These are phyloP conservation scores for Thamnaconus septentrionalis DNA, from an alignment of 2,113 vertebrate species.

Conservation along the genomic window DNA sequence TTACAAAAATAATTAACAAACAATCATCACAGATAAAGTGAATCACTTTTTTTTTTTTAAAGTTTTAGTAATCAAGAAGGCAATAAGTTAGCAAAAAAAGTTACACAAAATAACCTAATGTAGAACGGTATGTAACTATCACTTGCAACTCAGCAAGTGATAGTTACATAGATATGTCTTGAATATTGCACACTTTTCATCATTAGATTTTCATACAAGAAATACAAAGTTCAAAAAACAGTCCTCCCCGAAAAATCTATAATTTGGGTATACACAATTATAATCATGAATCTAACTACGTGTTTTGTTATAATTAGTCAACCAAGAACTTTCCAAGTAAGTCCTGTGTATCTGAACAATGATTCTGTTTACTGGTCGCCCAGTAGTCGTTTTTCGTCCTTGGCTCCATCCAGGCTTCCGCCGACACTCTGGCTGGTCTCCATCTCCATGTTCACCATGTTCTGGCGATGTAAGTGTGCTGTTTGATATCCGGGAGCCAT, in stretches of 20 bases:
- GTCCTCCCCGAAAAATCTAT: background rate
- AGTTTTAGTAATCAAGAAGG: slow-evolving; percentile 10
- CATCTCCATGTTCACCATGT: slow-evolving; percentile 67
- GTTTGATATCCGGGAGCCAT: slow-evolving; percentile 10
- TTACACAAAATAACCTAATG: too few species aligned
- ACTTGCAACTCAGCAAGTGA: background rate
- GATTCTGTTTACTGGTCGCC: background rate
- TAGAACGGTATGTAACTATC: background rate
- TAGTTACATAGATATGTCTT: slow-evolving; percentile 42
- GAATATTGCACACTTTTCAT: slow-evolving; percentile 39
- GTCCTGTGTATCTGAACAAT: too few species aligned
- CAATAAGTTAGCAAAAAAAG: slow-evolving; percentile 38
- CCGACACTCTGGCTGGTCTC: slow-evolving; percentile 61
- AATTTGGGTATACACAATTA: too few species aligned
- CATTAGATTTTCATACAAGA: slow-evolving; percentile 21
- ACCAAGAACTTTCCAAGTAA: too few species aligned
- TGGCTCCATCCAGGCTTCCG: slow-evolving; percentile 67
- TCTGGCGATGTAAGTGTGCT: slow-evolving; percentile 50
- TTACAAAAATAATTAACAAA: slow-evolving; percentile 2
- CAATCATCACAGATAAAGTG: background rate
- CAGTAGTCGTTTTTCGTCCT: slow-evolving; percentile 68
- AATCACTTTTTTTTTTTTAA: background rate
- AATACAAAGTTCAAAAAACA: slow-evolving; percentile 11
- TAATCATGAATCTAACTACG: too few species aligned
- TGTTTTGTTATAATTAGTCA: too few species aligned